Conservation (phyloP, 2,797 vertebrate genomes). For the Centroberyx gerrardi region DNA sequence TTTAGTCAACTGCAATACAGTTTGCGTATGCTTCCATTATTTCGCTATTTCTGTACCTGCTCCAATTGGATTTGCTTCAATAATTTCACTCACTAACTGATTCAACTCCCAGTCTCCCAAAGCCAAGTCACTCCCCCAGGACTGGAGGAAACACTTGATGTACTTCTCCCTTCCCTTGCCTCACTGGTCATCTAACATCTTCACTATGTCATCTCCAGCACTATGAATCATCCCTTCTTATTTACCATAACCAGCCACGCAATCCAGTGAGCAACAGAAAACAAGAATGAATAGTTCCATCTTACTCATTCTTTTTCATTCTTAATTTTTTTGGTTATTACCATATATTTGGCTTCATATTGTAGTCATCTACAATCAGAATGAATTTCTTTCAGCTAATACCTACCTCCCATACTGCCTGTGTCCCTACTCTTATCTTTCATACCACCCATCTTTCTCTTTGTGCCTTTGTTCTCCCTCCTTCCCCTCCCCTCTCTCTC, state of each 20-base stretch:
- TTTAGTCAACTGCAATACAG: slow-evolving; percentile 17
- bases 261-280: slow-evolving; percentile 10
- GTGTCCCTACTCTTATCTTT: background rate
- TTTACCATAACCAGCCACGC: slow-evolving; percentile 28
- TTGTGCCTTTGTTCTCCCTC: slow-evolving; percentile 22
- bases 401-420: background rate
- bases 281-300: slow-evolving; percentile 25
- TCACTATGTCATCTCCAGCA: slow-evolving; percentile 20
- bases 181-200: background rate
- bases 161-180: slow-evolving; percentile 23
- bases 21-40: slow-evolving; percentile 35
- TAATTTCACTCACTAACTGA: slow-evolving; percentile 24
- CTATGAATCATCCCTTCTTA: slow-evolving; percentile 27
- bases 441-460: slow-evolving; percentile 24
- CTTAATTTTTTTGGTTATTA: slow-evolving; percentile 9
- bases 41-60: slow-evolving; percentile 23
- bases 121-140: slow-evolving; percentile 54
- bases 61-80: slow-evolving; percentile 60
- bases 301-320: slow-evolving; percentile 1
- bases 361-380: slow-evolving; percentile 5
- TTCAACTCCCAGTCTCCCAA: slow-evolving; percentile 39
- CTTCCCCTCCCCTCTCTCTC: background rate
- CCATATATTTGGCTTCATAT: background rate
- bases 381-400: background rate
- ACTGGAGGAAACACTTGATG: slow-evolving; percentile 44